Conservation (phyloP, 2,888 invertebrate species). For the Conistra vaccinii region DNA sequence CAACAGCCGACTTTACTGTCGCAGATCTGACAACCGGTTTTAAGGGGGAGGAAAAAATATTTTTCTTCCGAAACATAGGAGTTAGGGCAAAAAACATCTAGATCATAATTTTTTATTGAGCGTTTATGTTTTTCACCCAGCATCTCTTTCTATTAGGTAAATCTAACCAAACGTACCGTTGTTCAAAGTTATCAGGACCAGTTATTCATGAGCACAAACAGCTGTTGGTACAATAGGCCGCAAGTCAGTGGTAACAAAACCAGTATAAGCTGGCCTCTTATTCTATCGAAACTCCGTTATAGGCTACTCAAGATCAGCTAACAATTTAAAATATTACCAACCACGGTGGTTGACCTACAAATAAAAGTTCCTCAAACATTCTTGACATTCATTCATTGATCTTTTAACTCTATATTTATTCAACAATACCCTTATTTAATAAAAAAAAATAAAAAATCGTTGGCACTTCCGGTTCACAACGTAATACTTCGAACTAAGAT, state of each 20-base stretch:
- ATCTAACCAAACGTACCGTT: background rate
- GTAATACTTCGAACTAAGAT: background rate
- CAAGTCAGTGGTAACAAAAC: background rate
- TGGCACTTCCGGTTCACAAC: slow-evolving; percentile 15
- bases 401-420: background rate
- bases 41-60: background rate
- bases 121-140: background rate
- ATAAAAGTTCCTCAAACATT: background rate
- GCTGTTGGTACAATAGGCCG: background rate
- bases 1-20: slow-evolving; percentile 47
- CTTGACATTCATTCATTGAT: too few relatives aligned
- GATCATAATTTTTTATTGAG: background rate
- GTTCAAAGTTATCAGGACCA: background rate
- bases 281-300: background rate
- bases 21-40: slow-evolving; percentile 29
- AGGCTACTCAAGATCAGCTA: background rate
- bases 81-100: background rate
- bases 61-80: background rate
- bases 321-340: background rate
- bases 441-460: background rate
- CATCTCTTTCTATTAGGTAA: background rate
- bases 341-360: background rate
- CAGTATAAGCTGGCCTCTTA: background rate
- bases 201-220: background rate
- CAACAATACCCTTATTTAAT: background rate